Evolutionary conservation across 2,113 vertebrate genomes (phyloP).

Genomic region (Oriolus oriolus): DNA sequence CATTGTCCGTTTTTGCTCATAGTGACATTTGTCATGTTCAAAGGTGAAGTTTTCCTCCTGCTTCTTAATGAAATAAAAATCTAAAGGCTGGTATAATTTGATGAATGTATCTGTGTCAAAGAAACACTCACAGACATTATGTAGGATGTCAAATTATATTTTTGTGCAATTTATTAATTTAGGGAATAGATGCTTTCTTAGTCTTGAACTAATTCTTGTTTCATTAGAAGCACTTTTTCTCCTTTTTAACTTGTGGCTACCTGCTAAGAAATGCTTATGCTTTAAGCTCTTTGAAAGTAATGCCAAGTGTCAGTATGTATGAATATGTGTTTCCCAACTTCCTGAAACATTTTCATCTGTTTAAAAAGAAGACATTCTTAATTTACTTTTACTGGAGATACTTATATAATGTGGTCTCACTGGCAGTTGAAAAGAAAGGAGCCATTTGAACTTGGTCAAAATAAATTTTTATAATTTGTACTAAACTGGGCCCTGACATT

Average conservation of each 20-base stretch:
- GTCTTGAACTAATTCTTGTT: background rate
- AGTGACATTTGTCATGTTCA: background rate
- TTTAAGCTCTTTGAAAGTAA: background rate
- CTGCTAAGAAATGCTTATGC: background rate
- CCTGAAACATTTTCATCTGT: background rate
- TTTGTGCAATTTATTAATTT: constrained; percentile 3
- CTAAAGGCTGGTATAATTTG: background rate
- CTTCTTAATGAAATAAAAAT: constrained; percentile 22
- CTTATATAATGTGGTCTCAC: background rate
- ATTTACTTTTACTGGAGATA: background rate
- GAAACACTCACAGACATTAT: background rate
- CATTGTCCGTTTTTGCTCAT: background rate
- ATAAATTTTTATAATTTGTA: background rate
- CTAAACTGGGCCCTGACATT: background rate
- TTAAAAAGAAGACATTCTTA: background rate
- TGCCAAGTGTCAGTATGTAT: background rate
- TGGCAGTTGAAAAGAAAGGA: background rate
- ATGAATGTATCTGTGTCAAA: background rate
- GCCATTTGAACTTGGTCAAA: background rate
- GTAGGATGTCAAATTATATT: background rate
- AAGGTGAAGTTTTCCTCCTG: background rate
- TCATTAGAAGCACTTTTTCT: background rate
- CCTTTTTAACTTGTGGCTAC: background rate
- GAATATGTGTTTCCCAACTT: background rate
- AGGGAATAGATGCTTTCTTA: background rate